Conservation (phyloP, 2,113 vertebrate species). For the Tachuris rubrigastra region DNA sequence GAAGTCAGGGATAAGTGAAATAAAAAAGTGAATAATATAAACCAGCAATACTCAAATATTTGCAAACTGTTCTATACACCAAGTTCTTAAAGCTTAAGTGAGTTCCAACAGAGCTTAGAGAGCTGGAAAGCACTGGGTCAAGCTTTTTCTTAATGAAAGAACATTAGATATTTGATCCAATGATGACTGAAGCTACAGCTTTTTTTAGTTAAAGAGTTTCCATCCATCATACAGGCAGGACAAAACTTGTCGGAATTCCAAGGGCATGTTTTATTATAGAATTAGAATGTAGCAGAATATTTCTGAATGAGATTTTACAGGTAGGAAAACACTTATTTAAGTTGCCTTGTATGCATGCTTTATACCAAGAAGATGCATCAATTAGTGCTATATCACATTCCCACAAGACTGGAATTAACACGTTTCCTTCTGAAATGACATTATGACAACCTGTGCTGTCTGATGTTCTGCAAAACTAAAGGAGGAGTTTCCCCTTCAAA, state of each 20-base stretch:
- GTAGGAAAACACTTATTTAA: not conserved
- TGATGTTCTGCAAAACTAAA: not conserved
- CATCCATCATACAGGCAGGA: not conserved
- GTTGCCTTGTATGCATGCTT: not conserved
- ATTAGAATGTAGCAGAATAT: not conserved
- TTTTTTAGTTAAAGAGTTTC: not conserved
- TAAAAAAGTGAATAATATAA: not conserved
- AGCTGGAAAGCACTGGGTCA: not conserved
- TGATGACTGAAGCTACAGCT: not conserved
- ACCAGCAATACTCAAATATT: not conserved
- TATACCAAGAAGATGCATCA: not conserved
- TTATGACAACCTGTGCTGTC: not conserved
- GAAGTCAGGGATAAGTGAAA: not conserved
- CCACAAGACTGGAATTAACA: not conserved
- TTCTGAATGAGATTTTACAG: not conserved
- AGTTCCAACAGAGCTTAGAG: not conserved
- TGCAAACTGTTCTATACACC: not conserved
- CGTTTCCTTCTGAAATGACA: not conserved
- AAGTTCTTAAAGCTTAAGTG: not conserved
- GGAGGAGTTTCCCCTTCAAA: not conserved
- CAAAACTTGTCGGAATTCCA: conserved; percentile 38
- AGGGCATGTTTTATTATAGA: not conserved
- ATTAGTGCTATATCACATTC: not conserved
- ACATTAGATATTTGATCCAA: not conserved
- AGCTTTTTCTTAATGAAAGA: not conserved